Percentiles rank a stretch among this genome's conserved stretches.
These are phyloP conservation scores for Calliphora vicina DNA, from an alignment of 1,140 invertebrate species.

Conservation along the genomic window DNA sequence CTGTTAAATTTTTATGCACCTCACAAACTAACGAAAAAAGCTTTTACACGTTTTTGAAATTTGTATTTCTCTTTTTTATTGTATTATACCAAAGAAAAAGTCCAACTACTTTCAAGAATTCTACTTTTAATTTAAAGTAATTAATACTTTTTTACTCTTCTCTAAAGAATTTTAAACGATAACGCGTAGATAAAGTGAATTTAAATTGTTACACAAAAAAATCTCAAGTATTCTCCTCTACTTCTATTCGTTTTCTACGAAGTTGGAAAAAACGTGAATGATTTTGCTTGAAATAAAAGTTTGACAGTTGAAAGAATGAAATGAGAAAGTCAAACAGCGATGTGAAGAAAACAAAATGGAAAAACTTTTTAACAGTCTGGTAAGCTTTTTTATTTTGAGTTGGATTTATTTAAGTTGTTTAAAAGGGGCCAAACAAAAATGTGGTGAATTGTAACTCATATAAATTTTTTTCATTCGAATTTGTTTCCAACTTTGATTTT, in stretches of 20 bases:
- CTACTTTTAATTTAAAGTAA: not conserved
- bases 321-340: too few species aligned
- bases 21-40: not conserved
- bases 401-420: too few species aligned
- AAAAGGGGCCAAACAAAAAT: too few species aligned
- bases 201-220: not conserved
- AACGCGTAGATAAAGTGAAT: not conserved
- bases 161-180: not conserved
- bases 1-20: not conserved
- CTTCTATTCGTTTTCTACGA: constrained; percentile 4
- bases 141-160: not conserved
- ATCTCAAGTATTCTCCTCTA: not conserved
- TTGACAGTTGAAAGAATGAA: not conserved
- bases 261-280: not conserved
- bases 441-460: too few species aligned
- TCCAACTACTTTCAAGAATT: not conserved
- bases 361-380: too few species aligned
- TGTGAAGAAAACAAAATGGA: too few species aligned
- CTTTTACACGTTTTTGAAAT: not conserved
- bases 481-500: too few species aligned
- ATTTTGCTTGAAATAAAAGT: not conserved
- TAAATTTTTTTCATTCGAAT: too few species aligned
- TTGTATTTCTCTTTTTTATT: not conserved
- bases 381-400: too few species aligned
- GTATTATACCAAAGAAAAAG: not conserved